Percentiles rank a stretch among this genome's conserved stretches.
phyloP scores from a whole-genome alignment of 1,140 invertebrate species.

The Galendromus occidentalis region DNA sequence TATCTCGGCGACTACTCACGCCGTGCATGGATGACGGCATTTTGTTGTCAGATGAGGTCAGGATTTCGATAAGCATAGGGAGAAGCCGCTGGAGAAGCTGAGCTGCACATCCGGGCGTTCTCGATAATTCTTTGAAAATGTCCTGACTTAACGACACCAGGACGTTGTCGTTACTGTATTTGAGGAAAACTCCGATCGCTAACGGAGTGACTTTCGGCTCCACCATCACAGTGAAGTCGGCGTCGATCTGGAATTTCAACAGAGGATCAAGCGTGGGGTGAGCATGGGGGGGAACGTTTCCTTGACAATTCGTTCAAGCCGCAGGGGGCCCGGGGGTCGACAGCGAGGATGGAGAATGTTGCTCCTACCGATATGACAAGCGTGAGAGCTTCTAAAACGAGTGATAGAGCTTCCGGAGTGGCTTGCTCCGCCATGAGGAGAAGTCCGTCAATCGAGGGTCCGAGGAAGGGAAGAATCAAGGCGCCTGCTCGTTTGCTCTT shows the following conservation, averaged over 20 bases:
- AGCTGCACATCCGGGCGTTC: constrained; percentile 39
- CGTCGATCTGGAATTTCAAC: constrained; percentile 40
- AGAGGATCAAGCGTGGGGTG: too few species aligned
- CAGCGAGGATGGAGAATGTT: too few species aligned
- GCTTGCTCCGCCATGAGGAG: constrained; percentile 33
- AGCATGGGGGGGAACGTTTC: too few species aligned
- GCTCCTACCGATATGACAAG: constrained; percentile 40
- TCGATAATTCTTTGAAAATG: constrained; percentile 42
- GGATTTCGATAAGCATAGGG: constrained; percentile 46
- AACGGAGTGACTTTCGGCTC: constrained; percentile 46
- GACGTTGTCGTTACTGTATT: constrained; percentile 42
- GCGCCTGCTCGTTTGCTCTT: constrained; percentile 27
- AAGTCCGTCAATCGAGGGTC: constrained; percentile 33
- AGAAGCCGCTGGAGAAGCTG: constrained; percentile 44
- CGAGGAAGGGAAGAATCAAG: constrained; percentile 32
- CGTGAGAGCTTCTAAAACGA: constrained; percentile 45
- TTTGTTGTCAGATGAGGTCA: constrained; percentile 29
- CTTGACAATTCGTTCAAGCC: too few species aligned
- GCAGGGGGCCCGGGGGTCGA: too few species aligned
- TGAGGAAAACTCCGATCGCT: constrained; percentile 48
- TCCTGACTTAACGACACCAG: constrained; percentile 42
- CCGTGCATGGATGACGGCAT: constrained; percentile 28
- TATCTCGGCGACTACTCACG: constrained; percentile 22
- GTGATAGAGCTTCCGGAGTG: constrained; percentile 39
- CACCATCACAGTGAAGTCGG: constrained; percentile 41